Conservation (phyloP, 2,888 invertebrate species). For the Eristalis tenax region DNA sequence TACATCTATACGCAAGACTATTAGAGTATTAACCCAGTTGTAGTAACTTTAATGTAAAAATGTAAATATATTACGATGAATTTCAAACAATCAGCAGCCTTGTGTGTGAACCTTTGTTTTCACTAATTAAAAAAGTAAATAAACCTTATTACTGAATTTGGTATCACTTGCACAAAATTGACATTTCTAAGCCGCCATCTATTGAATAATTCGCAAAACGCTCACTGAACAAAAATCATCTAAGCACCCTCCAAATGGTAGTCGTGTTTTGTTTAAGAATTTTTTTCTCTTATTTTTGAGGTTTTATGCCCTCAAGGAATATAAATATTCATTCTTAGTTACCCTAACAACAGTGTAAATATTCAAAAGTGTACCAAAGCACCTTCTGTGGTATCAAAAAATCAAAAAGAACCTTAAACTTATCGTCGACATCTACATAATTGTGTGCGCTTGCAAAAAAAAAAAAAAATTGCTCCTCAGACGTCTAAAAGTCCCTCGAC, state of each 20-base stretch:
- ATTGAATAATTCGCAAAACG: constrained; percentile 37
- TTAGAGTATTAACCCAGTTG: too few species aligned
- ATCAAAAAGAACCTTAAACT: constrained; percentile 13
- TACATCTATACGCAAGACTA: too few species aligned
- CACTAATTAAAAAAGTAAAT: not conserved
- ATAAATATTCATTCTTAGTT: constrained; percentile 4
- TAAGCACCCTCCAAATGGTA: constrained; percentile 70
- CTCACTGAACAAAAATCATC: constrained; percentile 38
- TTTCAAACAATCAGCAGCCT: not conserved
- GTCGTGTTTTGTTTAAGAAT: constrained; percentile 73
- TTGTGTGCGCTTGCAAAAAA: constrained; percentile 43
- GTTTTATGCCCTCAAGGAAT: constrained; percentile 37
- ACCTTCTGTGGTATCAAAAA: not conserved
- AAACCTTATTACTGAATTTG: not conserved
- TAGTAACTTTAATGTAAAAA: too few species aligned
- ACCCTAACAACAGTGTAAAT: not conserved
- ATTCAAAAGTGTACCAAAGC: constrained; percentile 19
- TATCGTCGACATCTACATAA: constrained; percentile 19
- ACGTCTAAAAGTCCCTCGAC: constrained; percentile 30
- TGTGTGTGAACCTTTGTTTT: not conserved
- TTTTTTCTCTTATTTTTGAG: constrained; percentile 56
- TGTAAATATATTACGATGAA: too few species aligned
- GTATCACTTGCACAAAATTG: constrained; percentile 35
- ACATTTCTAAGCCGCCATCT: constrained; percentile 60
- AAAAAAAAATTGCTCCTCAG: constrained; percentile 28